Evolutionary conservation across 2,797 vertebrate species (phyloP).

Genomic region (Bufotes viridis): DNA sequence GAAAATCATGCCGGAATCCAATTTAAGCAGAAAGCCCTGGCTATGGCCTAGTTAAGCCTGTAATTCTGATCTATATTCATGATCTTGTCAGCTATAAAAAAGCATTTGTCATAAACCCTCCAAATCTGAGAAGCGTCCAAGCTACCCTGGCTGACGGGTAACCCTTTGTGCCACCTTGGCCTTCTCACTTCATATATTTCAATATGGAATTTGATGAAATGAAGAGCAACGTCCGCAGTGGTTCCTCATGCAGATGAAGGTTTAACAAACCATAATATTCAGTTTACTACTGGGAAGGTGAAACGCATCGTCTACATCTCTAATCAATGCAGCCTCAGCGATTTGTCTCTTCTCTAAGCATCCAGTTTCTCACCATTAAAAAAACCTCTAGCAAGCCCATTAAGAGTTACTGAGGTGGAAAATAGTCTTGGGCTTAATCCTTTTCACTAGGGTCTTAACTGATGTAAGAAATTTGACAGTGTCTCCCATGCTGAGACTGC

Average conservation of each 20-base stretch:
- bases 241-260: constrained; percentile 29
- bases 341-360: constrained; percentile 59
- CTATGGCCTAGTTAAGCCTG: constrained; percentile 26
- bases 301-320: constrained; percentile 50
- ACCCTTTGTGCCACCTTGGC: constrained; percentile 2
- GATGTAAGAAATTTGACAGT: constrained; percentile 68
- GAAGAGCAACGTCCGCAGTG: not conserved
- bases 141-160: not conserved
- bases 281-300: constrained; percentile 58
- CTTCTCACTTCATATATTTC: constrained; percentile 6
- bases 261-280: constrained; percentile 58
- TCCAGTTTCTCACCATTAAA: constrained; percentile 68
- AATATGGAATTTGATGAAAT: constrained; percentile 5
- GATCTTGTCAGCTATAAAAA: constrained; percentile 35
- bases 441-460: constrained; percentile 65
- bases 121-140: not conserved
- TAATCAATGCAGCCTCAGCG: constrained; percentile 64
- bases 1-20: constrained; percentile 47
- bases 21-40: constrained; percentile 42
- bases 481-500: constrained; percentile 64
- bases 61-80: constrained; percentile 56
- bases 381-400: constrained; percentile 71
- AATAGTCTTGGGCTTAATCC: constrained; percentile 74
- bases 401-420: constrained; percentile 75
- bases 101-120: constrained; percentile 21